Base-by-base conservation (phyloP, 2,888 invertebrate genomes). In the Mesorhabditis spiculigera region DNA sequence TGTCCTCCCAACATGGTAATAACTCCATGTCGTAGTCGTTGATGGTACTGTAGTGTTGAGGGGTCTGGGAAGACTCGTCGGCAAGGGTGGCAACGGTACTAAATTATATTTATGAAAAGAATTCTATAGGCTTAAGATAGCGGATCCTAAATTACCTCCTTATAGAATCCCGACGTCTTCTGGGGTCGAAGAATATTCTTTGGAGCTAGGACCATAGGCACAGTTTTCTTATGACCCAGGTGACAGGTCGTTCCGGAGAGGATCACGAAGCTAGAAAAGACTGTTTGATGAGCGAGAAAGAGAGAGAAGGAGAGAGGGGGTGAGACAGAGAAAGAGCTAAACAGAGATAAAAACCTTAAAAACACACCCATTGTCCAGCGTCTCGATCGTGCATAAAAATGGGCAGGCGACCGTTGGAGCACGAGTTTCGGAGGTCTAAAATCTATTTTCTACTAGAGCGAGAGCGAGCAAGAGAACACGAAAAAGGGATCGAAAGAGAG, bases 71-170 rank as follows among this genome's bases (percentile, higher is more conserved):
- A 50, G 8, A 50, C 58, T 13, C 58, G 58, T 13, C 58, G 58
- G 58, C 58, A 50, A 50, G 58, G 58, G n/a, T 50, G 58, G n/a
- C 58, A 50, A 50, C 58, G 58, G 58, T 13, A 50, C 58, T 50
- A 50, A n/a, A 28, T 28, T 28, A 28, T 28, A 50, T 10, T 13
- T 50, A 2, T 10, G 58, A 50, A 50, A 50, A 13, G 58, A 50
- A 50, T 50, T n/a, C 58, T 10, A 28, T 28, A 28, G 28, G 28
- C 1, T 28, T 1, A n/a, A 50, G 58, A 13, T 50, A 10, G 8
- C n/a, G 58, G 58, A 50, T 10, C 58, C 58, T 13, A 10, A 13
- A 10, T 13, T 13, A 50, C 58, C 58, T 50, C 58, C n/a, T n/a
- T 50, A 50, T 13, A 50, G 3, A n/a, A 13, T 10, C 8, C 10